phyloP scores from a whole-genome alignment of 1,140 invertebrate genomes.

The Drosophila sp. region DNA sequence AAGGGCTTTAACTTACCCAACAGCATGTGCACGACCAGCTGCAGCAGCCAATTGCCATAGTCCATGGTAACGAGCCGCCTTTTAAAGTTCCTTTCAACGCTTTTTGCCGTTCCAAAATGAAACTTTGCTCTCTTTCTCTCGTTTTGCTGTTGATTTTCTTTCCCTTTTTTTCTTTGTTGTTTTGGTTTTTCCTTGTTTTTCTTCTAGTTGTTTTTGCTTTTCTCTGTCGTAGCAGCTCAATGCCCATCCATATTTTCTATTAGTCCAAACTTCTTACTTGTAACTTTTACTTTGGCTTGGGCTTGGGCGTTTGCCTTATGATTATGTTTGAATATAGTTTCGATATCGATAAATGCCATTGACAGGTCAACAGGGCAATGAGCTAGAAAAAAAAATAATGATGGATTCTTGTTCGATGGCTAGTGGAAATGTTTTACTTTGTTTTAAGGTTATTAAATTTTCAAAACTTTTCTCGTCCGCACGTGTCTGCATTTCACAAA shows the following conservation, averaged over 20 bases:
- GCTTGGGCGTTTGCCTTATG: slow-evolving; percentile 31
- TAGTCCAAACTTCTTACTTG: slow-evolving; percentile 49
- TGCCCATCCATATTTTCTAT: slow-evolving; percentile 60
- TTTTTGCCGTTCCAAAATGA: slow-evolving; percentile 29
- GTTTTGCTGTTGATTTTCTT: background rate
- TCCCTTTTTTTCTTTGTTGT: background rate
- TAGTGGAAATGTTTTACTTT: slow-evolving; percentile 36
- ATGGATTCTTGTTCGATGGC: slow-evolving; percentile 19
- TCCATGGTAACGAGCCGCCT: slow-evolving; percentile 59
- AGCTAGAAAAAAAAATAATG: slow-evolving; percentile 56
- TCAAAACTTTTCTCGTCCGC: slow-evolving; percentile 61
- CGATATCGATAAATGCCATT: slow-evolving; percentile 64
- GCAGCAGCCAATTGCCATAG: slow-evolving; percentile 63
- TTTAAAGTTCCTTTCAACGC: slow-evolving; percentile 38
- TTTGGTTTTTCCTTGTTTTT: background rate
- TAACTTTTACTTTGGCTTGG: slow-evolving; percentile 46
- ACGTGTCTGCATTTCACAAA: slow-evolving; percentile 58
- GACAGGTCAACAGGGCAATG: slow-evolving; percentile 59
- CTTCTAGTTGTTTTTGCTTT: no score
- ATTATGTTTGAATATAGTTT: slow-evolving; percentile 59
- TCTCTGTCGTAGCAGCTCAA: slow-evolving; percentile 37
- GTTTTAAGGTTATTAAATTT: slow-evolving; percentile 79
- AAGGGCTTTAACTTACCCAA: slow-evolving; percentile 65
- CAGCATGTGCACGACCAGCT: slow-evolving; percentile 66
- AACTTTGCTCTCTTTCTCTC: slow-evolving; percentile 39